Percentiles rank a stretch among this genome's conserved stretches.
Evolutionary conservation across 2,797 vertebrate species (phyloP).

Genomic region (Myotis vivesi): DNA sequence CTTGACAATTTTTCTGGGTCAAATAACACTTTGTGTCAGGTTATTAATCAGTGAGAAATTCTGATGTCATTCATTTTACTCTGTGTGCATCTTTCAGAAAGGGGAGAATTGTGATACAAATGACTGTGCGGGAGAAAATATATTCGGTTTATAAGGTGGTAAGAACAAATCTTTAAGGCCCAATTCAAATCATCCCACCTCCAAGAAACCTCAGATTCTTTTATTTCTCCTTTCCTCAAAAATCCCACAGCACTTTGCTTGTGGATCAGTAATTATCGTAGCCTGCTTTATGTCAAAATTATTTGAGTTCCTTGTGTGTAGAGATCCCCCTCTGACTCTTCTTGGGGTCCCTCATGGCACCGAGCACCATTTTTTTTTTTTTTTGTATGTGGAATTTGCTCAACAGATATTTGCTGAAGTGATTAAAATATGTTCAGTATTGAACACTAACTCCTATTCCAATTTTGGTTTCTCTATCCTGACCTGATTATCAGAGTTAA

Average conservation of each 20-base stretch:
- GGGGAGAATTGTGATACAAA: neutral
- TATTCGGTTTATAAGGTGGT: neutral
- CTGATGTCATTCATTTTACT: conserved; percentile 22
- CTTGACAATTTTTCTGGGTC: conserved; percentile 19
- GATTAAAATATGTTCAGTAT: neutral
- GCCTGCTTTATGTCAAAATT: neutral
- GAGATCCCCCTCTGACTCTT: neutral
- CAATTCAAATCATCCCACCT: neutral
- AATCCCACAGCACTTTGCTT: neutral
- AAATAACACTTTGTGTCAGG: neutral
- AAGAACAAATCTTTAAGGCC: neutral
- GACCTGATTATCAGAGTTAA: conserved; percentile 14
- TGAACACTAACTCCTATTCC: neutral
- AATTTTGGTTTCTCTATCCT: neutral
- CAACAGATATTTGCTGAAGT: conserved; percentile 24
- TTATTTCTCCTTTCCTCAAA: neutral
- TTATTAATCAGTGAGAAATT: conserved; percentile 13
- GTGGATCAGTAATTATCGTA: neutral
- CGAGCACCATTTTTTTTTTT: neutral
- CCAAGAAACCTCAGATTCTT: neutral
- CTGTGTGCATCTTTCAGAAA: neutral
- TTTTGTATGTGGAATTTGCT: neutral
- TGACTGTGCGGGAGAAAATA: neutral
- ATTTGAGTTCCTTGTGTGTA: neutral
- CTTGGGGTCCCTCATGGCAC: neutral